These are phyloP conservation scores for Ethmia dodecea DNA, from an alignment of 2,888 invertebrate genomes.

Conservation along the genomic window DNA sequence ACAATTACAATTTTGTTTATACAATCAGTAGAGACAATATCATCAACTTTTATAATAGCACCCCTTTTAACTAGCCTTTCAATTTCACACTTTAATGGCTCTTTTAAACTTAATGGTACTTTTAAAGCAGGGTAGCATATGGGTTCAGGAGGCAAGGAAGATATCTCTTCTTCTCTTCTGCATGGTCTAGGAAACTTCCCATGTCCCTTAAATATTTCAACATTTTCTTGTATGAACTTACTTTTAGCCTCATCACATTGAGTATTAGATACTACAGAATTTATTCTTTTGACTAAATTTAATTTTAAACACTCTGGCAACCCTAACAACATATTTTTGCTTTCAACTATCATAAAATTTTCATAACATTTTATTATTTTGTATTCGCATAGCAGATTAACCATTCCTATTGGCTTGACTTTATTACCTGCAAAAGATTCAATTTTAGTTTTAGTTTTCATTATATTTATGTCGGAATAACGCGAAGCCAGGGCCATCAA, in stretches of 20 bases:
- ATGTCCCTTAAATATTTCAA: not conserved
- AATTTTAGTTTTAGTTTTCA: not conserved
- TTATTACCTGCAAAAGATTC: not conserved
- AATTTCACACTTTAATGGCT: not conserved
- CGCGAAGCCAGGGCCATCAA: no score
- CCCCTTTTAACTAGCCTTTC: not conserved
- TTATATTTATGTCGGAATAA: not conserved
- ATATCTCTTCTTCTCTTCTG: no score
- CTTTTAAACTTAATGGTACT: not conserved
- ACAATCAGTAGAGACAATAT: not conserved
- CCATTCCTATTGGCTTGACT: not conserved
- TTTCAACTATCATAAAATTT: not conserved
- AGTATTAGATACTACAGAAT: not conserved
- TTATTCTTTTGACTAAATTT: not conserved
- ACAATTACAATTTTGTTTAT: not conserved
- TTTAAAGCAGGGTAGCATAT: not conserved
- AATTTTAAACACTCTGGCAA: not conserved
- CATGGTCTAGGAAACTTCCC: not conserved
- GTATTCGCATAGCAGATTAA: not conserved
- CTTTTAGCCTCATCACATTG: not conserved
- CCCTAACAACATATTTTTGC: not conserved
- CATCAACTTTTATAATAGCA: conserved; percentile 1
- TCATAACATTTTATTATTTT: not conserved
- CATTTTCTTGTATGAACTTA: not conserved
- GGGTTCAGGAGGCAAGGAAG: not conserved